These are phyloP conservation scores for Nyctibius bracteatus DNA, from an alignment of 2,113 vertebrate species.

Conservation along the genomic window DNA sequence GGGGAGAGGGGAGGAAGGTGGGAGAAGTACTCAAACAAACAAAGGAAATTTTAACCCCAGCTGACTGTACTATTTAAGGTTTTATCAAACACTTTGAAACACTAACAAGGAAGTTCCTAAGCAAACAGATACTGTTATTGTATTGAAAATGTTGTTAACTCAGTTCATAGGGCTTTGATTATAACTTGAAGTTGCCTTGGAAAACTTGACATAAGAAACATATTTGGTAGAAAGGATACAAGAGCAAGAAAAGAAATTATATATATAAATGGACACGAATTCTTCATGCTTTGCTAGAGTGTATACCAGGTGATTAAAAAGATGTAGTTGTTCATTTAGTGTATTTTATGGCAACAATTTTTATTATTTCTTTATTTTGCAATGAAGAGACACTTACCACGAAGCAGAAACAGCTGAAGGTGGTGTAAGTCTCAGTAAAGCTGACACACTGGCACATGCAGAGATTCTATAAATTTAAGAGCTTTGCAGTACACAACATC, in stretches of 20 bases:
- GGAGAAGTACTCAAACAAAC: background rate
- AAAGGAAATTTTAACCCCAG: conserved; percentile 33
- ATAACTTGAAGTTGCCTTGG: background rate
- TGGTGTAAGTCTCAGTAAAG: background rate
- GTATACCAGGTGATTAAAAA: background rate
- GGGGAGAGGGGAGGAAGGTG: background rate
- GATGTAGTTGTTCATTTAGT: background rate
- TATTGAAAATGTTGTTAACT: background rate
- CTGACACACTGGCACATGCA: background rate
- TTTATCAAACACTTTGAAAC: background rate
- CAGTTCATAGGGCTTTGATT: background rate
- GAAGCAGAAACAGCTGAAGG: background rate
- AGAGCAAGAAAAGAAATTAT: background rate
- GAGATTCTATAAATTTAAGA: background rate
- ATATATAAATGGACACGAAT: background rate
- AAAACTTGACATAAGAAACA: background rate
- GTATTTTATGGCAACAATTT: background rate
- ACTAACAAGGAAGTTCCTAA: conserved; percentile 18
- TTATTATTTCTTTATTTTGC: too few species aligned
- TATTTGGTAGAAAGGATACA: background rate
- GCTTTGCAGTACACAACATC: background rate
- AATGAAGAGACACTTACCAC: background rate
- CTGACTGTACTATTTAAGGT: background rate
- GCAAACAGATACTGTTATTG: background rate
- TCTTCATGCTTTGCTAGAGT: background rate